Percentiles rank a stretch among this genome's conserved stretches.
phyloP scores from a whole-genome alignment of 53 echinoderm and acorn worm genomes.

The Paracentrotus lividus region DNA sequence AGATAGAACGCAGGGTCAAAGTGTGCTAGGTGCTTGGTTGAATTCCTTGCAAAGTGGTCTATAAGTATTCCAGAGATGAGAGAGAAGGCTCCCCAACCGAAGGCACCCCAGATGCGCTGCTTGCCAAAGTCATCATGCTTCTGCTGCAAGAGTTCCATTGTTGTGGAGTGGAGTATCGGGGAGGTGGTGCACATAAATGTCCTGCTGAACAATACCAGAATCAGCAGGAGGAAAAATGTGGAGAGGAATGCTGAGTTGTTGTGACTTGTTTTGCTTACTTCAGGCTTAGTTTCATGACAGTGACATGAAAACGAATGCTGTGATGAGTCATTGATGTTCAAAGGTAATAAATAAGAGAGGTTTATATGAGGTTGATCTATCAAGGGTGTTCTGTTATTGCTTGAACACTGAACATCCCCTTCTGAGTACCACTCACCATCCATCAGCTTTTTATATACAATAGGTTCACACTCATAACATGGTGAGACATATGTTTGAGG shows the following conservation, averaged over 20 bases:
- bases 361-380: neutral
- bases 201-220: conserved; percentile 79
- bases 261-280: neutral
- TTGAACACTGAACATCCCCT: conserved; percentile 46
- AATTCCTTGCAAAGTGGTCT: conserved; percentile 67
- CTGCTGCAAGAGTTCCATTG: conserved; percentile 83
- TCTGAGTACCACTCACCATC: neutral
- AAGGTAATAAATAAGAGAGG: neutral
- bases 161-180: conserved; percentile 87
- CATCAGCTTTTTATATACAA: neutral
- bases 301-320: conserved; percentile 16
- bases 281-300: conserved; percentile 33
- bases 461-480: conserved; percentile 52
- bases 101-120: conserved; percentile 85
- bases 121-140: conserved; percentile 79
- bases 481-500: neutral
- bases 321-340: conserved; percentile 16
- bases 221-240: conserved; percentile 80
- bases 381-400: conserved; percentile 33
- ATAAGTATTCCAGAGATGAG: conserved; percentile 78
- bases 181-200: conserved; percentile 89
- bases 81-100: conserved; percentile 80
- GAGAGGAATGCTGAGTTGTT: conserved; percentile 32
- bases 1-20: conserved; percentile 79
- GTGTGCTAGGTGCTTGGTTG: conserved; percentile 64